phyloP scores from a whole-genome alignment of 2,888 invertebrate genomes.

The Eupeodes latifasciatus region DNA sequence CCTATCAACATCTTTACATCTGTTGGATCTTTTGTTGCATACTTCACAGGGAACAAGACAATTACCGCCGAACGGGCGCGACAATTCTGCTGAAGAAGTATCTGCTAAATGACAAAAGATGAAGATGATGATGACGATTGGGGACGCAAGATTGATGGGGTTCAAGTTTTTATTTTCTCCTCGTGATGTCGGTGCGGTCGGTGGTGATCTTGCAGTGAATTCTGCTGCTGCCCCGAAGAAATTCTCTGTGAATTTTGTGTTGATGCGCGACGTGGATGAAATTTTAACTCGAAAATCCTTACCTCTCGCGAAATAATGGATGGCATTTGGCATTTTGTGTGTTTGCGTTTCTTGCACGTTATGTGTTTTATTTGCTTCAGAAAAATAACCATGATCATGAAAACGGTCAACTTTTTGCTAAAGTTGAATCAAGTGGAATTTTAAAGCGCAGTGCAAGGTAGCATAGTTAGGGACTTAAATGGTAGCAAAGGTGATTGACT shows the following conservation, averaged over 20 bases:
- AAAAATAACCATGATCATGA: neutral
- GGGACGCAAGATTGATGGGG: conserved; percentile 72
- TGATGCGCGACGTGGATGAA: conserved; percentile 63
- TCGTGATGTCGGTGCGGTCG: no score
- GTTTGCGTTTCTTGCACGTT: conserved; percentile 75
- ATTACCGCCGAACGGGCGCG: conserved; percentile 36
- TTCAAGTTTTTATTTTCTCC: conserved; percentile 55
- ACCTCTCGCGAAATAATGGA: conserved; percentile 63
- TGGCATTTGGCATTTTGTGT: conserved; percentile 75
- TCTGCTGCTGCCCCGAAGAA: neutral
- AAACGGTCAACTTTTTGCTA: neutral
- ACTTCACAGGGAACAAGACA: conserved; percentile 44
- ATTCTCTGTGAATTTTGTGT: conserved; percentile 21
- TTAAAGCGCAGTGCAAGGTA: conserved; percentile 68
- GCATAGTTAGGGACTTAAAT: conserved; percentile 66
- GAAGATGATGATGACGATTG: conserved; percentile 56
- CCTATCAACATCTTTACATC: conserved; percentile 63
- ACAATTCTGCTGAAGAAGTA: conserved; percentile 27
- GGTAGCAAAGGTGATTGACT: conserved; percentile 68
- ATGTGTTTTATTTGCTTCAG: conserved; percentile 63
- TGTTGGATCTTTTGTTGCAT: conserved; percentile 62
- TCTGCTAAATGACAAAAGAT: conserved; percentile 25
- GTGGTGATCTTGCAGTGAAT: conserved; percentile 35
- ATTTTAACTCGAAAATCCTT: conserved; percentile 59
- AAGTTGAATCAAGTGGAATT: conserved; percentile 51